Evolutionary conservation across 1,140 invertebrate species (phyloP).

Genomic region (Adoxophyes honmai): DNA sequence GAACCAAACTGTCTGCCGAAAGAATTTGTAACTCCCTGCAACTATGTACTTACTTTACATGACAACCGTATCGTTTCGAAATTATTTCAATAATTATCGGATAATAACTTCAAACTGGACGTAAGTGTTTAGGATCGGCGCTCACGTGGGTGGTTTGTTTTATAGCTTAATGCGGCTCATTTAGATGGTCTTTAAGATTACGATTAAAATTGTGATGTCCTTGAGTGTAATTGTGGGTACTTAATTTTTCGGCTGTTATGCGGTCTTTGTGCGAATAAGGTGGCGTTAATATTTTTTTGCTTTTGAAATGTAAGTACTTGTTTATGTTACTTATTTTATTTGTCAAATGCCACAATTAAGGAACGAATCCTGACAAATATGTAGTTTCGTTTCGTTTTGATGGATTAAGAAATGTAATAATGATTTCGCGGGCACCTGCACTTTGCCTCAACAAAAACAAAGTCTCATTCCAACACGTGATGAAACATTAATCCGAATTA

Average conservation of each 20-base stretch:
- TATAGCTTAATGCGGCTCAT: conserved; percentile 1
- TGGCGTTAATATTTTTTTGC: no score
- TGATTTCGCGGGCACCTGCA: no score
- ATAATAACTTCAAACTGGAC: not conserved
- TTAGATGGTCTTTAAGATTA: conserved; percentile 5
- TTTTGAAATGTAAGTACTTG: no score
- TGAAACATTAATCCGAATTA: conserved; percentile 4
- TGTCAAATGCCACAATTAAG: no score
- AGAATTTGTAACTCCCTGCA: conserved; percentile 9
- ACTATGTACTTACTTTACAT: not conserved
- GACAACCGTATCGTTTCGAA: not conserved
- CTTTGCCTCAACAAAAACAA: no score
- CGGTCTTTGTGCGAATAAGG: no score
- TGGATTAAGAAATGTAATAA: no score
- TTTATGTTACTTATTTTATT: no score
- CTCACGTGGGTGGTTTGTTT: conserved; percentile 10
- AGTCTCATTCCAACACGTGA: not conserved
- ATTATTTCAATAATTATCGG: conserved; percentile 1
- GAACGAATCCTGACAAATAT: no score
- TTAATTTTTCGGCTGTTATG: no score
- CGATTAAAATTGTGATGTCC: not conserved
- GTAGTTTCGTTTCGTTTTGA: no score
- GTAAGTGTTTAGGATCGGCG: not conserved
- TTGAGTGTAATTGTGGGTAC: not conserved
- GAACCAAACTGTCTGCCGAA: conserved; percentile 3